These are phyloP conservation scores for Platalea minor DNA, from an alignment of 2,797 vertebrate genomes.

Conservation along the genomic window DNA sequence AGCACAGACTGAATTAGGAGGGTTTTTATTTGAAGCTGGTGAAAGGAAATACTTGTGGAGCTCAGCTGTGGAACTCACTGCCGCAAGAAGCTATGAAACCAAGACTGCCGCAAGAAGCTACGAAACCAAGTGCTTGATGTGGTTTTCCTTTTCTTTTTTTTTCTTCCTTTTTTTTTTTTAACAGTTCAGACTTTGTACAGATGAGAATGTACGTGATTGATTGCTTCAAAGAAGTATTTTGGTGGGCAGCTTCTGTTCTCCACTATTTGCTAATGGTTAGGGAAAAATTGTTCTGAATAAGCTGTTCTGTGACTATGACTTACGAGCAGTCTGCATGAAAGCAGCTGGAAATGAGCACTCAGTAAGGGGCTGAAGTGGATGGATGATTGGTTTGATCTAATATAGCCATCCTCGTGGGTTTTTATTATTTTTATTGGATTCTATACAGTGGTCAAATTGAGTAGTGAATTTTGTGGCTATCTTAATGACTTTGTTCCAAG, in stretches of 20 bases:
- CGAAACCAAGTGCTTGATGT: neutral
- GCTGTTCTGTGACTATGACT: neutral
- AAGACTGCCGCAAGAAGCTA: neutral
- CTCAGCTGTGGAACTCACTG: neutral
- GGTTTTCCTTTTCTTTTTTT: neutral
- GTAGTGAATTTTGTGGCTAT: neutral
- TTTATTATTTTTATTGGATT: neutral
- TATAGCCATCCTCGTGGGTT: neutral
- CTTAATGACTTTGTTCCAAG: neutral
- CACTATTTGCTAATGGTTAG: neutral
- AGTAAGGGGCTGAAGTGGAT: neutral
- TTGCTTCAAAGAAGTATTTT: neutral
- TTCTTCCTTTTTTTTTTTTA: neutral
- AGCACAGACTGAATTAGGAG: neutral
- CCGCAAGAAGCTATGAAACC: neutral
- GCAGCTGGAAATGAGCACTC: neutral
- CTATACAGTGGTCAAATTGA: neutral
- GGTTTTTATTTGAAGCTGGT: neutral
- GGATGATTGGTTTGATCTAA: neutral
- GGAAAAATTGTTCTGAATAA: neutral
- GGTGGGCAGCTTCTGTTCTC: neutral
- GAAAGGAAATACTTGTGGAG: neutral
- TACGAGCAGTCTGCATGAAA: neutral
- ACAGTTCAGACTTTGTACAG: neutral
- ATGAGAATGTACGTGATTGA: neutral